A percentile compares a stretch with the other conserved stretches of the same genome.
These are phyloP conservation scores for Myrmecophaga tridactyla DNA, from an alignment of 2,113 vertebrate genomes.

Conservation along the genomic window DNA sequence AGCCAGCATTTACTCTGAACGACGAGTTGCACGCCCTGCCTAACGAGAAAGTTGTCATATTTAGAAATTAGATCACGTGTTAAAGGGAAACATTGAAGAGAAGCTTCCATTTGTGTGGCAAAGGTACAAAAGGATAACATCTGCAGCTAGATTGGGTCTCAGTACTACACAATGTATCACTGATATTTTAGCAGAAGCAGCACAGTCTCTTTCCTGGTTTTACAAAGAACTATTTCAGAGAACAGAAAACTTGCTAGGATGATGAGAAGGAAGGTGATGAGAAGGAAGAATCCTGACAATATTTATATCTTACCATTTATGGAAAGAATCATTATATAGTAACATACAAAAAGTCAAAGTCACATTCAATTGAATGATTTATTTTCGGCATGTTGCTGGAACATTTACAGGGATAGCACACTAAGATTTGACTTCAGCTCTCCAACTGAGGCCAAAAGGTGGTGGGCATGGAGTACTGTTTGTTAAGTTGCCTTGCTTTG, in stretches of 20 bases:
- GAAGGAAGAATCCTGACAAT: neutral
- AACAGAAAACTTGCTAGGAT: conserved; percentile 9
- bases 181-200: neutral
- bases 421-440: neutral
- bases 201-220: neutral
- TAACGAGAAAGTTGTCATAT: neutral
- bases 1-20: conserved; percentile 17
- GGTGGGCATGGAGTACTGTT: neutral
- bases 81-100: neutral
- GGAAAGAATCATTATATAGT: neutral
- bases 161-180: neutral
- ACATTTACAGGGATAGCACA: neutral
- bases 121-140: neutral
- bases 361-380: neutral
- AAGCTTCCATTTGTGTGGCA: neutral
- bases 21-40: neutral
- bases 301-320: conserved; percentile 13
- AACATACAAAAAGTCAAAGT: neutral
- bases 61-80: conserved; percentile 1
- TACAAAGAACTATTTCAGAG: conserved; percentile 1
- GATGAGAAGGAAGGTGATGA: neutral
- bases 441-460: neutral
- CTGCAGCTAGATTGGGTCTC: neutral
- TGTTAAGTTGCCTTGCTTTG: neutral
- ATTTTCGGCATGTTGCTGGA: neutral